Percentiles rank a stretch among this genome's conserved stretches.
phyloP scores from a whole-genome alignment of 2,888 invertebrate genomes.

The Zhengitettix transpicula region DNA sequence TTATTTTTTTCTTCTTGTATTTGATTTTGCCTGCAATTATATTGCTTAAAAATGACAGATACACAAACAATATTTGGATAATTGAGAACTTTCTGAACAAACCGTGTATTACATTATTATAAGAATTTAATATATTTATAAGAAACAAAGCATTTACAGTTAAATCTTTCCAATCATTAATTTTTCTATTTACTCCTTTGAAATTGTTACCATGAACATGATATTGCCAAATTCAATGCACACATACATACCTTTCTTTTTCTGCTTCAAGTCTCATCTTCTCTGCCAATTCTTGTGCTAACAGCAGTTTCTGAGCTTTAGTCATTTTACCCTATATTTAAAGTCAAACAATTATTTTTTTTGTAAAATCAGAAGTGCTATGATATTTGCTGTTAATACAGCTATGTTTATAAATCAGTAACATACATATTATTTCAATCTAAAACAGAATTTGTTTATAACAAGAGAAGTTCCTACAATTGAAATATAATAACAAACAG shows the following conservation, averaged over 20 bases:
- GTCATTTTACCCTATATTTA: neutral
- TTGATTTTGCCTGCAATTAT: conserved; percentile 18
- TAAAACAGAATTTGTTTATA: no score
- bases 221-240: no score
- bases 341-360: no score
- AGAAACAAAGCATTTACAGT: neutral
- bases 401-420: no score
- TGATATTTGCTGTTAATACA: no score
- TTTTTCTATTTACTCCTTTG: neutral
- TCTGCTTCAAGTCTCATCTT: conserved; percentile 12
- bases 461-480: no score
- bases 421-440: no score
- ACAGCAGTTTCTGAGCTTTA: neutral
- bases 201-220: no score
- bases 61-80: neutral
- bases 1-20: conserved; percentile 21
- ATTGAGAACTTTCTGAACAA: no score
- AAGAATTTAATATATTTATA: neutral
- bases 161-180: neutral
- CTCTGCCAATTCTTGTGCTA: neutral
- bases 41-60: neutral
- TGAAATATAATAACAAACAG: no score
- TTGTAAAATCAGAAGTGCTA: no score
- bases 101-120: no score
- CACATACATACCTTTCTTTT: conserved; percentile 19